phyloP scores from a whole-genome alignment of 1,140 invertebrate genomes.

The Heliconius nattereri region DNA sequence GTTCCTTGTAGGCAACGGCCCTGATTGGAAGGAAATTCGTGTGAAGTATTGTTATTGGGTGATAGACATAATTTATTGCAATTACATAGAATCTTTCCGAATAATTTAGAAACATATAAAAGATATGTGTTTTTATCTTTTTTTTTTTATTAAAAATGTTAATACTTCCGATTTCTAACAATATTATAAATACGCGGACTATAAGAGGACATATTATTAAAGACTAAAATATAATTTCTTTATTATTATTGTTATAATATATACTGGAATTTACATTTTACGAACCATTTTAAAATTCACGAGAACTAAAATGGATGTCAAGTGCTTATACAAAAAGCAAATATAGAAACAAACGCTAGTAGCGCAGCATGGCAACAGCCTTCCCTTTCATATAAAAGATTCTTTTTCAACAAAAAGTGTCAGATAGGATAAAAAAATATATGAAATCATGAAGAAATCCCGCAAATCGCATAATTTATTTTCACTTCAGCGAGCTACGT shows the following conservation, averaged over 20 bases:
- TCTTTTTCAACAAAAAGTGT: background rate
- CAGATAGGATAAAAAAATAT: background rate
- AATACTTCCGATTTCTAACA: too few relatives aligned
- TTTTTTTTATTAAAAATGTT: too few relatives aligned
- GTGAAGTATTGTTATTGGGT: too few relatives aligned
- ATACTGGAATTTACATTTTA: too few relatives aligned
- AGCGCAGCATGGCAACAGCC: background rate
- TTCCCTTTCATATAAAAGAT: background rate
- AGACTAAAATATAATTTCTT: too few relatives aligned
- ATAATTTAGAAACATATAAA: too few relatives aligned
- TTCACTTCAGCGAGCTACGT: constrained; percentile 36
- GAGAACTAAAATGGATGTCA: background rate
- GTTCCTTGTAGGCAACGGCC: too few relatives aligned
- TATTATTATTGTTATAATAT: too few relatives aligned
- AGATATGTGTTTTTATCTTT: too few relatives aligned
- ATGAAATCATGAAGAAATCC: constrained; percentile 14
- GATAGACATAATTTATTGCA: too few relatives aligned
- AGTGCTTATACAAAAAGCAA: background rate
- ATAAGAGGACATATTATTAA: background rate
- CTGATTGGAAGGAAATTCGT: too few relatives aligned
- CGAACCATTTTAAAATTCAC: background rate
- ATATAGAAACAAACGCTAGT: background rate
- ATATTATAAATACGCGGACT: background rate
- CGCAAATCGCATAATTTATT: constrained; percentile 41
- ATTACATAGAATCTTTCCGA: too few relatives aligned